Evolutionary conservation across 2,797 vertebrate genomes (phyloP).

Genomic region (Nothura maculosa): DNA sequence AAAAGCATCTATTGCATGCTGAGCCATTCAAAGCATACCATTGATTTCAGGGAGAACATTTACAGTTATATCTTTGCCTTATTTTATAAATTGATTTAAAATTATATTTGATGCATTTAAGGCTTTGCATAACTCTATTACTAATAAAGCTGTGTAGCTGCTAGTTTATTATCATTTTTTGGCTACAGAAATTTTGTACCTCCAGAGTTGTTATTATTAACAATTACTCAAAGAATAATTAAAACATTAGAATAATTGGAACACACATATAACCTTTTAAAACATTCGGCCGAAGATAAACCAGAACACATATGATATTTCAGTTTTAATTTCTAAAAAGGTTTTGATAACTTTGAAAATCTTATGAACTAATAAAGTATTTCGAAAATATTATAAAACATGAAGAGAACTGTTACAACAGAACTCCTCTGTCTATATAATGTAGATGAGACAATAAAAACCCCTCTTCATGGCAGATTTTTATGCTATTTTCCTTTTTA

Average conservation of each 20-base stretch:
- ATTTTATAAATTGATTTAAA: neutral
- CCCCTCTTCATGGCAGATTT: neutral
- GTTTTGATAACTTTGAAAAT: neutral
- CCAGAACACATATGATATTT: neutral
- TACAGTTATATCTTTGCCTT: neutral
- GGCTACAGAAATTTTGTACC: neutral
- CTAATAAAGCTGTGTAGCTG: neutral
- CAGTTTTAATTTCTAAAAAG: neutral
- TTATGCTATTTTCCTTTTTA: neutral
- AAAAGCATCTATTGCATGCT: neutral
- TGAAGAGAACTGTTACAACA: neutral
- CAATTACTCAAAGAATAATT: neutral
- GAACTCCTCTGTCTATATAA: neutral
- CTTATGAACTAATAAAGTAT: neutral
- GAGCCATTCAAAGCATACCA: neutral
- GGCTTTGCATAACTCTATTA: neutral
- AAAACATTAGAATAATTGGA: neutral
- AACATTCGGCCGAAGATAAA: neutral
- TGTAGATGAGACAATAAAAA: neutral
- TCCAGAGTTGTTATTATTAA: neutral
- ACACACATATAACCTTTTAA: neutral
- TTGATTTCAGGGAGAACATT: neutral
- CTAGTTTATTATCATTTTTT: neutral
- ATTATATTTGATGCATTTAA: neutral
- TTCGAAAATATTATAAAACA: neutral